A percentile compares a stretch with the other conserved stretches of the same genome.
Evolutionary conservation across 1,140 invertebrate species (phyloP).

Genomic region (Leptestheria dahalacensis): DNA sequence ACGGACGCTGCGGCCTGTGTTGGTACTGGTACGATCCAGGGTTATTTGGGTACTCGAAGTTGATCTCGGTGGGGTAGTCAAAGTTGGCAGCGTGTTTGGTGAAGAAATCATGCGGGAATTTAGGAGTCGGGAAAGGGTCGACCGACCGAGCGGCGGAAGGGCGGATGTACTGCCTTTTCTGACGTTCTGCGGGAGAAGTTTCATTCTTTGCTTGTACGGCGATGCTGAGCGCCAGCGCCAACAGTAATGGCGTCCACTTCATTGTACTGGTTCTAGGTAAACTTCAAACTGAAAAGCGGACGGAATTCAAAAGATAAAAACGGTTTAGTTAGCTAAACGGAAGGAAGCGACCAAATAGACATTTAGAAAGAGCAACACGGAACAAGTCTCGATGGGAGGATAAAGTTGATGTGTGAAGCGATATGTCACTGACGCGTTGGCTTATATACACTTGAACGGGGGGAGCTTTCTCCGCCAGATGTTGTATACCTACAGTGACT

Average conservation of each 20-base stretch:
- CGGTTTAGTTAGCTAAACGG: too few species aligned
- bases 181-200: background rate
- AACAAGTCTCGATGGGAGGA: too few species aligned
- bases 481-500: too few species aligned
- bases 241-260: background rate
- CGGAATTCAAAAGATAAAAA: too few species aligned
- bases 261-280: too few species aligned
- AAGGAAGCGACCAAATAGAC: too few species aligned
- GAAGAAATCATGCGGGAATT: background rate
- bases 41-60: background rate
- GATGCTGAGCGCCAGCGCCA: background rate
- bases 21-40: background rate
- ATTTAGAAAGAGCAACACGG: too few species aligned
- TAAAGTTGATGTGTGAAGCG: too few species aligned
- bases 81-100: background rate
- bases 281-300: too few species aligned
- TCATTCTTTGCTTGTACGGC: background rate
- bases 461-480: too few species aligned
- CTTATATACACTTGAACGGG: too few species aligned
- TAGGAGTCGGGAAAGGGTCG: background rate
- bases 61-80: background rate
- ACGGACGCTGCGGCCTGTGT: background rate
- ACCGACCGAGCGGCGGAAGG: background rate
- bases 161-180: background rate
- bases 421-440: too few species aligned